These are phyloP conservation scores for Amphiprion clarkii DNA, from an alignment of 2,797 vertebrate species.

Conservation along the genomic window DNA sequence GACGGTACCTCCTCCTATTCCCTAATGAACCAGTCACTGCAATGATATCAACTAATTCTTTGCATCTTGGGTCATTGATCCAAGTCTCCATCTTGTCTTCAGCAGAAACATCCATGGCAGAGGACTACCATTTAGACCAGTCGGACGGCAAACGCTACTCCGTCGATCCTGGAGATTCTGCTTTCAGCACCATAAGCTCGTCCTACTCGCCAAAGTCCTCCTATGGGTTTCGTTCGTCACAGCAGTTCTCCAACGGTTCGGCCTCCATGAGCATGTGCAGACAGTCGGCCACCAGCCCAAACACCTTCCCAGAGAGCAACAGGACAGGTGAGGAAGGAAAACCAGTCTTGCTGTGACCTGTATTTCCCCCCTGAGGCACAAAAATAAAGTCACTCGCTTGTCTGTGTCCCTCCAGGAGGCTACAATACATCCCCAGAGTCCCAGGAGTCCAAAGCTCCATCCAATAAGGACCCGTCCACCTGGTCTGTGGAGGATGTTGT, in stretches of 20 bases:
- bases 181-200: conserved; percentile 86
- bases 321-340: conserved; percentile 84
- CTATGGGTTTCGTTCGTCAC: conserved; percentile 81
- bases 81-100: conserved; percentile 23
- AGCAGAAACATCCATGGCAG: conserved; percentile 87
- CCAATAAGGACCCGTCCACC: conserved; percentile 90
- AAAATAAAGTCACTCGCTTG: not conserved
- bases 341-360: not conserved
- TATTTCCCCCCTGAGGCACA: not conserved
- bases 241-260: conserved; percentile 80
- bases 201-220: conserved; percentile 80
- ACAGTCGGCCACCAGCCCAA: conserved; percentile 87
- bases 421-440: conserved; percentile 79
- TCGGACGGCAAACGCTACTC: conserved; percentile 84
- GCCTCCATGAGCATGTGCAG: conserved; percentile 81
- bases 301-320: conserved; percentile 87
- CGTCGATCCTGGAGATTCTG: conserved; percentile 83
- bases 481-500: conserved; percentile 95
- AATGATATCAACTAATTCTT: not conserved
- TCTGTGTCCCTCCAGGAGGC: conserved; percentile 43
- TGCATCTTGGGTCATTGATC: not conserved
- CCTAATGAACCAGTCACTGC: not conserved
- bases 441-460: conserved; percentile 83
- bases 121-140: conserved; percentile 87
- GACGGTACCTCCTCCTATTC: conserved; percentile 71